Conservation (phyloP, 2,797 vertebrate genomes). For the Cottoperca gobio region DNA sequence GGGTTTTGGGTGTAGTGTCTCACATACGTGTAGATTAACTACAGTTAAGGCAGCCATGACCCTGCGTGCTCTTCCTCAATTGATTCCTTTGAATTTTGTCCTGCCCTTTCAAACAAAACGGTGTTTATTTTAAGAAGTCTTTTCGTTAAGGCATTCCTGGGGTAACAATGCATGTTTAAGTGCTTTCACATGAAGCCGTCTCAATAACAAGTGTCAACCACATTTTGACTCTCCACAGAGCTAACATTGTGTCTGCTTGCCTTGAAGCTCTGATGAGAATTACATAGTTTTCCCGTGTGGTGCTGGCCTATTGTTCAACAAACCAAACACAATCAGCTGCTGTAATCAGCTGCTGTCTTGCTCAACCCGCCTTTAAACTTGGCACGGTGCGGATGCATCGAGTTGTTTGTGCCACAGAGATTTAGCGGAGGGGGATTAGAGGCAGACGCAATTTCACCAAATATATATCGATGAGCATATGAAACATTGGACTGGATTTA, state of each 20-base stretch:
- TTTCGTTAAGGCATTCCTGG: constrained; percentile 5
- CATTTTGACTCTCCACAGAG: constrained; percentile 48
- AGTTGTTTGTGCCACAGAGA: constrained; percentile 46
- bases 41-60: background rate
- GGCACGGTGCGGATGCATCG: constrained; percentile 11
- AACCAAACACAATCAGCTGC: constrained; percentile 40
- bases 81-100: constrained; percentile 10
- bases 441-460: constrained; percentile 17
- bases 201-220: constrained; percentile 29
- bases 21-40: background rate
- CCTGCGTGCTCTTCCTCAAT: background rate
- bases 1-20: background rate
- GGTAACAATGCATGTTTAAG: constrained; percentile 46
- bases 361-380: constrained; percentile 30
- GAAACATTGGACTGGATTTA: constrained; percentile 21
- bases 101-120: constrained; percentile 27
- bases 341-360: constrained; percentile 56
- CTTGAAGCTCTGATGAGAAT: constrained; percentile 41
- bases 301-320: constrained; percentile 47
- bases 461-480: constrained; percentile 25
- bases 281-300: constrained; percentile 43
- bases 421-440: constrained; percentile 48
- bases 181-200: constrained; percentile 35
- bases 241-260: constrained; percentile 46
- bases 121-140: constrained; percentile 36